Evolutionary conservation across 2,888 invertebrate genomes (phyloP), one percentile per base, ranked within the genome.

Genomic region (Glaucopsyche alexis): DNA sequence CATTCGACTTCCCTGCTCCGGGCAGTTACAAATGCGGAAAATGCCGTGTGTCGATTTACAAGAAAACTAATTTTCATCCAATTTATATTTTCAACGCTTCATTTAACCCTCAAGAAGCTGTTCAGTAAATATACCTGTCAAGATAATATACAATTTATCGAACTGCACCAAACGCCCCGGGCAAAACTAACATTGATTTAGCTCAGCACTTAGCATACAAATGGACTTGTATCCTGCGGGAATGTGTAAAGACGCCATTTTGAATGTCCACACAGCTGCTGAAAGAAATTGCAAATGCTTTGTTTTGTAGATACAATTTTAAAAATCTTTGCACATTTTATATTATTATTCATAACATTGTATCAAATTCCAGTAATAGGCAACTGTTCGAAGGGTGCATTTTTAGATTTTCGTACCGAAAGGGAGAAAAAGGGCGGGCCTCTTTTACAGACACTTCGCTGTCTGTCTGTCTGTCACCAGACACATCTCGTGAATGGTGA

Each of bases 181-280:
- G 60, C 60, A 60, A 60, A 60, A 60, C 60, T 60, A 60, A 60
- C 60, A 60, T 38, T 60, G 60, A 60, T 60, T 60, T 38, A 38
- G 60, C 60, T 38, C 60, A 60, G 60, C 60, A 38, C 60, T 29
- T 60, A 60, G 38, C 14, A 60, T 60, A 60, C 60, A 60, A 60
- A 60, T 60, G 60, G 60, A 38, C 60, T 19, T 60, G 55, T 60
- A 38, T 38, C 60, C 60, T 60, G 38, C 14, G 60, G 60, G 60
- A 29, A 60, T 60, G 38, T 60, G 38, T 60, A 60, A 60, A 60
- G 60, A 60, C 60, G 60, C 29, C 60, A 60, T 60, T 60, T 38
- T 60, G 60, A 29, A 29, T 60, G 14, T 60, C 60, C 60, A 60
- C 60, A 60, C 60, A 13, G 7, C 29, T 14, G 29, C 13, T 60